These are phyloP conservation scores for Poliocrania exsul DNA, from an alignment of 2,797 vertebrate genomes.

Conservation along the genomic window DNA sequence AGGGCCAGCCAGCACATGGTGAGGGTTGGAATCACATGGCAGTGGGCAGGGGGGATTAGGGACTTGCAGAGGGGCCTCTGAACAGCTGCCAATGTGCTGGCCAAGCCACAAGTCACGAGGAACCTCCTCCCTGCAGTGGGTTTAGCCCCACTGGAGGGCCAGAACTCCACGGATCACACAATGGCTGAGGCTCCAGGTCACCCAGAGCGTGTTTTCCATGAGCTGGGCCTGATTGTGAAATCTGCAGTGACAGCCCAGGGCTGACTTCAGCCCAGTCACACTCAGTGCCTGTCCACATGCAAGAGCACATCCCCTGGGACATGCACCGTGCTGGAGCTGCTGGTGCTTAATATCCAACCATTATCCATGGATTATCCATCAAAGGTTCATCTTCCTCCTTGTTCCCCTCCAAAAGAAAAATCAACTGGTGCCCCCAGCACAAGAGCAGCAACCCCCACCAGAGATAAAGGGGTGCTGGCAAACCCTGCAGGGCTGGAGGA, in stretches of 20 bases:
- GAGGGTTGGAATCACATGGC: background rate
- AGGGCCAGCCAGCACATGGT: background rate
- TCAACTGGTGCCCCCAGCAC: background rate
- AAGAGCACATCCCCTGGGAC: background rate
- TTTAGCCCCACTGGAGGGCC: background rate
- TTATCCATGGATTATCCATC: background rate
- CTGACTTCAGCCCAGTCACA: background rate
- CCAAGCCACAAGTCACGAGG: conserved; percentile 15
- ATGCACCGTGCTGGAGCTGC: rapidly evolving
- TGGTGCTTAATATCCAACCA: rapidly evolving
- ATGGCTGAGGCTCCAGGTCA: background rate
- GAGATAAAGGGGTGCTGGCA: background rate
- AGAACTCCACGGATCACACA: background rate
- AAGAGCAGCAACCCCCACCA: rapidly evolving
- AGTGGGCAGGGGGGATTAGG: background rate
- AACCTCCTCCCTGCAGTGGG: background rate
- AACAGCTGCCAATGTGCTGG: background rate
- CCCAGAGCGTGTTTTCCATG: background rate
- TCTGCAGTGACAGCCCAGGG: background rate
- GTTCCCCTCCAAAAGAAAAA: background rate
- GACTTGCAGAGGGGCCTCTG: background rate
- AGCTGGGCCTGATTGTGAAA: background rate
- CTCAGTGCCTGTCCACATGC: background rate
- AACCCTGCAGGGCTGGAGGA: background rate
- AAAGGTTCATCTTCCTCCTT: background rate